These are phyloP conservation scores for Drosophila cracens DNA, from an alignment of 2,888 invertebrate species.

Conservation along the genomic window DNA sequence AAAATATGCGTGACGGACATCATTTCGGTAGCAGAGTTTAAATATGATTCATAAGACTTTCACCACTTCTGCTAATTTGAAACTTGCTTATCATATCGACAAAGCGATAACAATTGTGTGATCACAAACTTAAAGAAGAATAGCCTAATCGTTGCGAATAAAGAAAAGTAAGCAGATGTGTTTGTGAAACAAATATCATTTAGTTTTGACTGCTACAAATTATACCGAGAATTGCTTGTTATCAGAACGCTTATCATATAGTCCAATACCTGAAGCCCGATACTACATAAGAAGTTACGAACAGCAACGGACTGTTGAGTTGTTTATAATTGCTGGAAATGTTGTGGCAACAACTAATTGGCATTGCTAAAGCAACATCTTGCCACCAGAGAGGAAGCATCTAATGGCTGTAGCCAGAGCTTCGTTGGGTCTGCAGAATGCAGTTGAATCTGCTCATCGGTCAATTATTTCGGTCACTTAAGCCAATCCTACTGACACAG, in stretches of 20 bases:
- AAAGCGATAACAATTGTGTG: neutral
- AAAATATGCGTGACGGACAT: neutral
- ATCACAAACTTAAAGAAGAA: no score
- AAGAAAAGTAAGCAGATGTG: neutral
- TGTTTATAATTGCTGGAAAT: neutral
- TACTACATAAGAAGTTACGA: no score
- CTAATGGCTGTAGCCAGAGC: neutral
- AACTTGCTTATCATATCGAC: conserved; percentile 4
- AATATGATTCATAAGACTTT: neutral
- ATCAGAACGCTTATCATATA: neutral
- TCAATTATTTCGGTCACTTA: neutral
- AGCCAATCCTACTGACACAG: neutral
- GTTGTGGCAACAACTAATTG: neutral
- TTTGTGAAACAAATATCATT: neutral
- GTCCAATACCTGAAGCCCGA: neutral
- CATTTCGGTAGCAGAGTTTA: neutral
- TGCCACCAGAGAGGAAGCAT: neutral
- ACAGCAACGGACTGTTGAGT: neutral
- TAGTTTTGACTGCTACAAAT: neutral
- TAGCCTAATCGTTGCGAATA: neutral
- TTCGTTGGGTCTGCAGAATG: neutral
- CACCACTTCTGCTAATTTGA: neutral
- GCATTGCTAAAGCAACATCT: neutral
- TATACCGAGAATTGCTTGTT: neutral
- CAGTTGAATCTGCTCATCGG: neutral